Evolutionary conservation across 2,113 vertebrate genomes (phyloP).

Genomic region (Nothoprocta pentlandii): DNA sequence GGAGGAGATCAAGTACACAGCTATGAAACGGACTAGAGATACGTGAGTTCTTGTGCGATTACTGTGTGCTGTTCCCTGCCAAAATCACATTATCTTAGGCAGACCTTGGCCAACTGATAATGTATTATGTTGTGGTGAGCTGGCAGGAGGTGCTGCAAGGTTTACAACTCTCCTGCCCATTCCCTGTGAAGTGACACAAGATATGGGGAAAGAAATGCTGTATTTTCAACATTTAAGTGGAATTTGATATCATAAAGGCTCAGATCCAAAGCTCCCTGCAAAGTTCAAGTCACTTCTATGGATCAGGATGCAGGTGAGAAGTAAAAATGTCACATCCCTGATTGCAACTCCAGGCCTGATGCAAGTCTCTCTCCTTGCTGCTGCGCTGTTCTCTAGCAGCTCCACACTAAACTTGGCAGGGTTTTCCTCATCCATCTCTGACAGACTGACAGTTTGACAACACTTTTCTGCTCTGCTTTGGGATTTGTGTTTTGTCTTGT

Average conservation of each 20-base stretch:
- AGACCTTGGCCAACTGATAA: accelerated
- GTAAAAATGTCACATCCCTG: not conserved
- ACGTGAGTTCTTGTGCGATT: not conserved
- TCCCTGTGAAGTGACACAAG: not conserved
- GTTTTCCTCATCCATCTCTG: not conserved
- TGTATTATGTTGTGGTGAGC: not conserved
- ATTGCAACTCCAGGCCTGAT: not conserved
- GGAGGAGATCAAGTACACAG: not conserved
- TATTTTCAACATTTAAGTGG: not conserved
- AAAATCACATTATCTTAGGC: not conserved
- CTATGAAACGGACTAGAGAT: not conserved
- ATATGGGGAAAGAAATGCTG: not conserved
- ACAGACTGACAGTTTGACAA: accelerated
- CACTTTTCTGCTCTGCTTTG: not conserved
- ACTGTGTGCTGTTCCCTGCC: not conserved
- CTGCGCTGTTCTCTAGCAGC: not conserved
- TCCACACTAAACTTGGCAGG: not conserved
- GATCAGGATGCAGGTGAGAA: not conserved
- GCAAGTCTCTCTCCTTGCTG: not conserved
- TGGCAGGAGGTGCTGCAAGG: not conserved
- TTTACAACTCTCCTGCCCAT: not conserved
- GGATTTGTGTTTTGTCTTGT: not conserved
- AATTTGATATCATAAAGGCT: not conserved
- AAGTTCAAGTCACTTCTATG: not conserved
- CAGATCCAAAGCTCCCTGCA: too few species aligned